Evolutionary conservation across 2,888 invertebrate genomes (phyloP).

Genomic region (Lissonota sp.): DNA sequence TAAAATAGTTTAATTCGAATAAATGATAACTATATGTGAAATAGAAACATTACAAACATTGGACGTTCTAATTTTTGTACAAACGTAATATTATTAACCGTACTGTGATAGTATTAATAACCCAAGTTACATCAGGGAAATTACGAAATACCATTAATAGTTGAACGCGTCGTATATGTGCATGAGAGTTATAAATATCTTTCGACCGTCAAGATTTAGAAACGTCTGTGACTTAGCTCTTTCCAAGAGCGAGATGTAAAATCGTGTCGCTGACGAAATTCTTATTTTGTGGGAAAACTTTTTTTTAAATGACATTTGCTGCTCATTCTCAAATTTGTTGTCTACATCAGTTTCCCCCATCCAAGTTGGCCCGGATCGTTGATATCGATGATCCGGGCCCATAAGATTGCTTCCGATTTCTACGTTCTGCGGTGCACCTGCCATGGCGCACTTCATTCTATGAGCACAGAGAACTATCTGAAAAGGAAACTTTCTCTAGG

Average conservation of each 20-base stretch:
- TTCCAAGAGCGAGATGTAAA: background rate
- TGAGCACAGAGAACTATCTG: too few relatives aligned
- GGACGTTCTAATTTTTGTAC: background rate
- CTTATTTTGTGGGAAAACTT: too few relatives aligned
- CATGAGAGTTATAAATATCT: slow-evolving; percentile 61
- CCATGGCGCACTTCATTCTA: too few relatives aligned
- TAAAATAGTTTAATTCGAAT: background rate
- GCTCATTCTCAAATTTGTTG: too few relatives aligned
- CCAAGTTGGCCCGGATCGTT: too few relatives aligned
- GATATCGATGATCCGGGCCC: too few relatives aligned
- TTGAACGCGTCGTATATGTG: slow-evolving; percentile 38
- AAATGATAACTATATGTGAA: background rate
- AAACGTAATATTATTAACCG: background rate
- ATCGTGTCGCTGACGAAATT: too few relatives aligned
- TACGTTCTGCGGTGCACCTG: too few relatives aligned
- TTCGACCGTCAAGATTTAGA: slow-evolving; percentile 55
- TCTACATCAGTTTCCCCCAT: too few relatives aligned
- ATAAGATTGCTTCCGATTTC: too few relatives aligned
- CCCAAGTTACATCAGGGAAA: slow-evolving; percentile 17
- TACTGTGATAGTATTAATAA: slow-evolving; percentile 11
- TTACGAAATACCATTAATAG: slow-evolving; percentile 53
- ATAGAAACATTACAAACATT: background rate
- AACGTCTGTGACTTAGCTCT: slow-evolving; percentile 46
- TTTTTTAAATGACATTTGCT: too few relatives aligned
- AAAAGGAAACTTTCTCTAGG: too few relatives aligned